phyloP scores from a whole-genome alignment of 2,113 vertebrate genomes.

The Oenanthe melanoleuca region DNA sequence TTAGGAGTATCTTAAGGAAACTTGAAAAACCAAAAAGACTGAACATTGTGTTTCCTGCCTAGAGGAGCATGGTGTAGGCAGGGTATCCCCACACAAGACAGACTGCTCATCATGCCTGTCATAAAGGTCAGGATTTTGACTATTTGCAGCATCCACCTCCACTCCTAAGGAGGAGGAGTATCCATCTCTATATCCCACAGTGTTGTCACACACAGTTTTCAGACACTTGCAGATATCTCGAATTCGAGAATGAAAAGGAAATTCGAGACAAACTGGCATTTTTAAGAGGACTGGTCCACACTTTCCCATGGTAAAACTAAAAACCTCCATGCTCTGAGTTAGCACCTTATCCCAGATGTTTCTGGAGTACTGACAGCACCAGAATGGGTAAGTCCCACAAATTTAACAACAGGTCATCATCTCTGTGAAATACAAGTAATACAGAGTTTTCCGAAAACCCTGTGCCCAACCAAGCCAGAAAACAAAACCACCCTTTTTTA shows the following conservation, averaged over 20 bases:
- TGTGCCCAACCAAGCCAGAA: not conserved
- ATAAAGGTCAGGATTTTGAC: not conserved
- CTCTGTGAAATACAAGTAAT: not conserved
- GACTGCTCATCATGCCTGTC: not conserved
- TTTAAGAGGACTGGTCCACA: not conserved
- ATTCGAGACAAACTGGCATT: not conserved
- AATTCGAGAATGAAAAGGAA: not conserved
- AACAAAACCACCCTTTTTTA: not conserved
- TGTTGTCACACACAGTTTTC: not conserved
- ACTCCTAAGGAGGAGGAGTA: not conserved
- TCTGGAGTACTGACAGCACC: not conserved
- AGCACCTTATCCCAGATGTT: not conserved
- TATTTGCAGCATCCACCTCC: not conserved
- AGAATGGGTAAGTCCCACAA: not conserved
- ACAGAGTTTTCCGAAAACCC: not conserved
- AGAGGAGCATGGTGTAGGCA: not conserved
- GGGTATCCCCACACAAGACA: not conserved
- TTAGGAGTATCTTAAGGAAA: not conserved
- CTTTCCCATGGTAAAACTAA: not conserved
- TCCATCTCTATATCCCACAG: not conserved
- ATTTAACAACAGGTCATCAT: not conserved
- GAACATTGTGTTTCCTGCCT: not conserved
- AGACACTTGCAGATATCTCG: not conserved
- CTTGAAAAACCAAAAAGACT: not conserved
- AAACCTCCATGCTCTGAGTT: not conserved